phyloP scores from a whole-genome alignment of 2,888 invertebrate species.

The Netelia inedita region DNA sequence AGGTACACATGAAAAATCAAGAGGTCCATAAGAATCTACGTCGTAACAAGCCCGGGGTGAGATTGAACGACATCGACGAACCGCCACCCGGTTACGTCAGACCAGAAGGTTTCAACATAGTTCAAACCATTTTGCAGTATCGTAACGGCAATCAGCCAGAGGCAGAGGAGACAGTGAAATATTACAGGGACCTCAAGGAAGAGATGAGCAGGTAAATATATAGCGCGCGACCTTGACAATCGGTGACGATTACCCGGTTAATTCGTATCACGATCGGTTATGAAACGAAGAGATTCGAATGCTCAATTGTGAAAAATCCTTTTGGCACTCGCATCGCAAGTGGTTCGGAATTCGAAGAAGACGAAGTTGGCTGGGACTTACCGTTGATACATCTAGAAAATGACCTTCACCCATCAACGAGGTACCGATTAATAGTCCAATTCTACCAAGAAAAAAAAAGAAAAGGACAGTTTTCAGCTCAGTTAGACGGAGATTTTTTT shows the following conservation, averaged over 20 bases:
- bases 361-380: constrained; percentile 88
- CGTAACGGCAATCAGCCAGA: constrained; percentile 81
- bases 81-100: constrained; percentile 87
- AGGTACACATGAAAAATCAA: constrained; percentile 90
- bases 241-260: background rate
- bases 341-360: constrained; percentile 86
- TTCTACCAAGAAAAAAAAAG: background rate
- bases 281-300: constrained; percentile 75
- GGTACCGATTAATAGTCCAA: constrained; percentile 74
- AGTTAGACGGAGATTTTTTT: too few species aligned
- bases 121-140: constrained; percentile 86
- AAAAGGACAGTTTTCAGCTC: background rate
- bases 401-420: constrained; percentile 84
- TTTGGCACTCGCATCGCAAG: constrained; percentile 84
- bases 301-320: constrained; percentile 81
- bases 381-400: constrained; percentile 86
- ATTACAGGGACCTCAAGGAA: constrained; percentile 83
- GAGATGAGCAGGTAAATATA: constrained; percentile 85
- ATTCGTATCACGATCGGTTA: constrained; percentile 6
- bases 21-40: constrained; percentile 89
- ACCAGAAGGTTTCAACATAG: constrained; percentile 88
- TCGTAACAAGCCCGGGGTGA: constrained; percentile 88
- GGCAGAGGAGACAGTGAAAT: constrained; percentile 82
- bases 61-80: constrained; percentile 86
- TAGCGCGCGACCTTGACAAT: background rate